Evolutionary conservation across 2,888 invertebrate species (phyloP), one percentile per base, ranked within the genome.

Genomic region (Acleris cristana): DNA sequence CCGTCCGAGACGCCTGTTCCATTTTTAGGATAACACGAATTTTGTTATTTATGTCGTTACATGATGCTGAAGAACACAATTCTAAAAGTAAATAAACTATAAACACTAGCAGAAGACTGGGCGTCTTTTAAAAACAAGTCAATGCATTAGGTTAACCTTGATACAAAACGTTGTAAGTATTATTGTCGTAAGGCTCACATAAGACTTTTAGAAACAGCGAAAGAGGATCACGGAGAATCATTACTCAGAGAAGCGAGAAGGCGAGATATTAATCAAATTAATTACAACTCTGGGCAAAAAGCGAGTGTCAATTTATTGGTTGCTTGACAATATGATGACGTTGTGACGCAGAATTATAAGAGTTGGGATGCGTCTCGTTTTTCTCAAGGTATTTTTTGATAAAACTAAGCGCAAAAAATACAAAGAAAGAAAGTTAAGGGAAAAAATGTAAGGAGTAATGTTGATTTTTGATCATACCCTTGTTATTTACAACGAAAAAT

Each of bases 241-340:
- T 66, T 66, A 66, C 66, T 66, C 66, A 61, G 21, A 45, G 61
- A 44, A 48, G 58, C 58, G 58, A 26, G 48, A 58, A 58, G 44
- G 40, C 52, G 60, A 61, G 44, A 55, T 65, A 65, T 65, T 65
- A 65, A 65, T 65, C 55, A 55, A 34, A 65, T 65, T 65, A 60
- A 65, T 57, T 61, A 61, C 45, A 26, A 48, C 44, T 30, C 48
- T 48, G 51, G 30, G 61, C 51, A 56, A 57, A 66, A 55, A 60
- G 51, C 23, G 65, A 52, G 65, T 65, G 61, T 40, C 66, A 61
- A 61, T 66, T 66, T 61, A 61, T 56, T 51, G 44, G 51, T 14
- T 56, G 52, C 45, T 48, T 57, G 55, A 45, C 44, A 51, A 51
- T 60, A 55, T 44, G 61, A 45, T 66, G 51, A 52, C 52, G 48